Base-by-base conservation (phyloP, 2,797 vertebrate genomes). In the Molossus alvarezi region DNA sequence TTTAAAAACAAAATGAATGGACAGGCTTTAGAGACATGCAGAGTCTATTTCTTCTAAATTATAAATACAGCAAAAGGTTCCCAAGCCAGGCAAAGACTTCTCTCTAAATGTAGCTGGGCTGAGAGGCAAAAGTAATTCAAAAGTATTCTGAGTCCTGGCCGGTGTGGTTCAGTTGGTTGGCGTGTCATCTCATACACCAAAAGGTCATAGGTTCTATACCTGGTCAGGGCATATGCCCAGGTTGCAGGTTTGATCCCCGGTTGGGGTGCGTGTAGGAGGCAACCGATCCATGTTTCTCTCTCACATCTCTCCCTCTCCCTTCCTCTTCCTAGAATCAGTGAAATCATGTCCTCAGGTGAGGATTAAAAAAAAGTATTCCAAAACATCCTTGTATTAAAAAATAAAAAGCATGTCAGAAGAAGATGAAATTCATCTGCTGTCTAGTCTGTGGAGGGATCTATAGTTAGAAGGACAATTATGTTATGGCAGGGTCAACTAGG, bases 1-100 rank as follows among this genome's bases (percentile, higher is more conserved):
- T 81, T 89, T 23, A 11, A 23, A 73, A 87, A 58, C 29, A 77
- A 89, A 86, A 62, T 9, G 53, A 92, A 92, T 25, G 48, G 14
- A 18, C 4, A 71, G 23, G 4, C 48, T 89, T 87, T 57, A 79
- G 67, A 77, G 37, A 82, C 58, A 62, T 5, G 20, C 21, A 72
- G 48, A 23, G 21, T 71, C n/a, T 20, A 67, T 14, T 87, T 81
- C 29, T 20, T 33, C 62, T 73, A 84, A n/a, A 73, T 77, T 55
- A 48, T 62, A 67, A 79, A 77, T 21, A 67, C 8, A 77, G 17
- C 9, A 20, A 88, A 88, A 14, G 41, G 4, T 76, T 91, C 60
- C 33, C 17, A 84, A 29, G 29, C 1, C 55, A 64, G 77, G n/a
- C n/a, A 75, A 90, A 81, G 37, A 58, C 62, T 90, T 65, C 17